A percentile compares a stretch with the other conserved stretches of the same genome.
These are phyloP conservation scores for Sitophilus oryzae DNA, from an alignment of 1,140 invertebrate species.

Conservation along the genomic window DNA sequence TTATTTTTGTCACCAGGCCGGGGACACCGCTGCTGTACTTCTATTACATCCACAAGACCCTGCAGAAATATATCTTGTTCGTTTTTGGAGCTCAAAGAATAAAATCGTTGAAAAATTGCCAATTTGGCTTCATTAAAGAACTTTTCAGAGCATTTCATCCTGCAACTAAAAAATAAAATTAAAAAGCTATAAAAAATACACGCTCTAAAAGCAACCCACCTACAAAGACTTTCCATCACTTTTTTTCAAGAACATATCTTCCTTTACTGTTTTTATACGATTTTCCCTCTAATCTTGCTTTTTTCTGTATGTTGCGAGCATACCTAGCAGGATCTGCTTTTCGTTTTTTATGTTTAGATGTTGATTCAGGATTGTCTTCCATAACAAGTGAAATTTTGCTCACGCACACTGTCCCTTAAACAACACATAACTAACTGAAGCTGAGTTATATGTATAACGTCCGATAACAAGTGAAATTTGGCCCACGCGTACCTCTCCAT, in stretches of 20 bases:
- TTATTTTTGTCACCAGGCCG: background rate
- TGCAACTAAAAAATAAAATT: constrained; percentile 3
- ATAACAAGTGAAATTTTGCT: too few relatives aligned
- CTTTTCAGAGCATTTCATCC: constrained; percentile 2
- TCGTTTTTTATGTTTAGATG: too few relatives aligned
- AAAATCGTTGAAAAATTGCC: background rate
- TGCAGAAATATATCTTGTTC: constrained; percentile 8
- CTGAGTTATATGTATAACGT: too few relatives aligned
- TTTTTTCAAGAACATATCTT: background rate
- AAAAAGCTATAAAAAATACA: background rate
- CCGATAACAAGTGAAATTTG: too few relatives aligned
- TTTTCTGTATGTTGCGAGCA: constrained; percentile 1
- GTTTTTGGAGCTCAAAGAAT: constrained; percentile 1
- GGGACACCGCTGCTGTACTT: background rate
- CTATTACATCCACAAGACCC: background rate
- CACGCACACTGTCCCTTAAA: too few relatives aligned
- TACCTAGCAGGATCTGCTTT: constrained; percentile 1
- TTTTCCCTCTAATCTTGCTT: constrained; percentile 1
- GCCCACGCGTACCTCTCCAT: too few relatives aligned
- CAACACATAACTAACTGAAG: too few relatives aligned
- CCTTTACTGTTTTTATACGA: background rate
- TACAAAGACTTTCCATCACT: background rate
- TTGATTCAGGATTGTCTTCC: too few relatives aligned
- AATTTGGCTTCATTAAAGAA: background rate
- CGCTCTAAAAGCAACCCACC: background rate